phyloP scores from a whole-genome alignment of 37 sponge, comb jelly and placozoan genomes.

The Cliona cf. orientalis region DNA sequence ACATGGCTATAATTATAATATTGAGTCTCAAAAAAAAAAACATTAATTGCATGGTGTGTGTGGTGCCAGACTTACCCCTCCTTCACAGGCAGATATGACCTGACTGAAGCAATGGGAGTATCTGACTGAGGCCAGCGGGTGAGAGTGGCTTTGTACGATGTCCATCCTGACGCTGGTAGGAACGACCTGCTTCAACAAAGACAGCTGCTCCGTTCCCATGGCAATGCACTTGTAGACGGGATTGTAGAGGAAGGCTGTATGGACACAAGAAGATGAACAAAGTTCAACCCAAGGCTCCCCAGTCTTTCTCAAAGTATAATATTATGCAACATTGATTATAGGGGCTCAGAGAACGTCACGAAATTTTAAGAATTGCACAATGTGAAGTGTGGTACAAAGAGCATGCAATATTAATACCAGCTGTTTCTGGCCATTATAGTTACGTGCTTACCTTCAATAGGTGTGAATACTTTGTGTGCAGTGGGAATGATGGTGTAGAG shows the following conservation, averaged over 20 bases:
- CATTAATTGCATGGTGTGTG: background rate
- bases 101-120: constrained; percentile 83
- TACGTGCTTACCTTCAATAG: constrained; percentile 54
- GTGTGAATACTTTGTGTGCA: constrained; percentile 53
- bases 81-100: constrained; percentile 82
- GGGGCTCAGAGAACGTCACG: too few relatives aligned
- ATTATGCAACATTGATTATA: too few relatives aligned
- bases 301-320: background rate
- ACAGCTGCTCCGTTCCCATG: constrained; percentile 60
- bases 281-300: background rate
- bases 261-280: background rate
- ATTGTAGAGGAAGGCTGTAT: constrained; percentile 52
- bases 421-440: background rate
- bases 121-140: constrained; percentile 49
- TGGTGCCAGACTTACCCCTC: constrained; percentile 43
- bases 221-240: constrained; percentile 28
- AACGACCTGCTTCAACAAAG: constrained; percentile 8
- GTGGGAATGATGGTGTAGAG: constrained; percentile 61
- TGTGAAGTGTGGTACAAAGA: background rate
- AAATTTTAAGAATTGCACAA: background rate
- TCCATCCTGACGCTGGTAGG: background rate
- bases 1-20: background rate
- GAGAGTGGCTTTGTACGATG: constrained; percentile 43
- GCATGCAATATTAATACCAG: background rate
- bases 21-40: background rate